Conservation (phyloP, 2,888 invertebrate genomes). For the Julus scanicus region DNA sequence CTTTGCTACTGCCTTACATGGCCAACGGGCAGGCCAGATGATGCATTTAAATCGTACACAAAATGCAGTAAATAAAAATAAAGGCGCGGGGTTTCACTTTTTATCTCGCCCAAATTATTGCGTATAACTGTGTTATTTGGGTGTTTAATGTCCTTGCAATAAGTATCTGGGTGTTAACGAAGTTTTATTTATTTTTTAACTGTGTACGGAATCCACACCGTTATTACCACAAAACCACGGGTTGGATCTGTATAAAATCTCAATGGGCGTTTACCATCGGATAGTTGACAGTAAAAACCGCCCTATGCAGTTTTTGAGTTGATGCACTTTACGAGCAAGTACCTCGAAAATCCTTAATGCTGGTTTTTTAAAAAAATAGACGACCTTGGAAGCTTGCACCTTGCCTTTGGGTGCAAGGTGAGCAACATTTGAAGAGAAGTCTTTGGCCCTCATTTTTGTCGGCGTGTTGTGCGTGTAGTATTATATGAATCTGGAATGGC, state of each 20-base stretch:
- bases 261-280: background rate
- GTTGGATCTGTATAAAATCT: background rate
- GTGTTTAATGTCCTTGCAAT: conserved; percentile 34
- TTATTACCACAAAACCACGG: background rate
- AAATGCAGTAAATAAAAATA: background rate
- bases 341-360: background rate
- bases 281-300: background rate
- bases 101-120: conserved; percentile 34
- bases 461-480: background rate
- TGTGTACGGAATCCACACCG: background rate
- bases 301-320: conserved; percentile 38
- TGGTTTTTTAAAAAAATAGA: background rate
- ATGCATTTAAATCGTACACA: background rate
- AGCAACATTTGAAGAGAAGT: conserved; percentile 45
- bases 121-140: conserved; percentile 2
- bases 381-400: conserved; percentile 47
- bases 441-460: conserved; percentile 43
- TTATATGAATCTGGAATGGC: conserved; percentile 43
- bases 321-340: background rate
- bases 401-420: conserved; percentile 49
- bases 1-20: background rate
- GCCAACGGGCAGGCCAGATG: background rate
- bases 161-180: background rate
- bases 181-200: background rate
- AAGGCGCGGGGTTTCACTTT: background rate